Base-by-base conservation (phyloP, 2,113 vertebrate species). In the Calonectris borealis region DNA sequence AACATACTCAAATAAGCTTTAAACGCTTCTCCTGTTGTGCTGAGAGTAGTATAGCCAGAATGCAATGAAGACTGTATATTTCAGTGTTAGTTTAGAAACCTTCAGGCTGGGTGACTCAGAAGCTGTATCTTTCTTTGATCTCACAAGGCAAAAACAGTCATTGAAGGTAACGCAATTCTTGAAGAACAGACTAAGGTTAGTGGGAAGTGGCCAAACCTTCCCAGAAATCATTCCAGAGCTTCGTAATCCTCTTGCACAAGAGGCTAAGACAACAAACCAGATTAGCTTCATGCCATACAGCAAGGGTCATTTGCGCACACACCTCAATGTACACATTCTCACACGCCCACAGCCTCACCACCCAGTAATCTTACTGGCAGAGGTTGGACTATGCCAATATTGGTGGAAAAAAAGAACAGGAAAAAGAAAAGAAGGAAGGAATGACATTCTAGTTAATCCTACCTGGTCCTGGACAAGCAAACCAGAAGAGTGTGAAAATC, bases 381-480 rank as follows among this genome's bases (percentile, higher is more conserved):
- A 82, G 62, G 18, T 0, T 57, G 60, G n/a, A 69, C 55, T 52
- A 38, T 42, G 69, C 12, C 25, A 34, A 27, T 21, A 64, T 26
- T 31, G n/a, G 12, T 44, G 27, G 49, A 58, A 65, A 90, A 90
- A 42, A 70, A 62, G 55, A 78, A 51, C 9, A 83, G 78, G 11
- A 83, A 66, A 78, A 90, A 32, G 65, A 38, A 71, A 83, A 82
- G 26, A 34, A 70, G 21, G 66, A 87, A 88, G 52, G 38, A 40
- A 89, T 16, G 27, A 58, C 54, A 79, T 73, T 96, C 79, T 58
- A 87, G n/a, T 80, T 69, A 93, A 90, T 95, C 97, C 94, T 97
- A 97, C 97, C 97, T 97, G 94, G 86, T 94, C 93, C 91, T 95
- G 94, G 90, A 91, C 70, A 96, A 83, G 77, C 36, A 92, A 93